Conservation (phyloP, 1,140 invertebrate species). For the Cyclargus thomasi region DNA sequence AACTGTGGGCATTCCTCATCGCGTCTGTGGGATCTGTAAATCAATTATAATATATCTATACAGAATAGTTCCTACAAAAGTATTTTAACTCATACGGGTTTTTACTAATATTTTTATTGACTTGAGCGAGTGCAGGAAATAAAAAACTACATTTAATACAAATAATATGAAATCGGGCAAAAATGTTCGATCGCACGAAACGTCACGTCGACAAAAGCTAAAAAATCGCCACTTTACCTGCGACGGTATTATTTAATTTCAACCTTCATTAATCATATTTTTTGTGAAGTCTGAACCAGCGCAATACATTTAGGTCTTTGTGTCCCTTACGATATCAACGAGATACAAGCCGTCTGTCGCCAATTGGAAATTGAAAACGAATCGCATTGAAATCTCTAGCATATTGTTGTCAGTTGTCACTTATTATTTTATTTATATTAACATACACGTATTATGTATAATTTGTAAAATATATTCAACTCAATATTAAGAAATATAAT, state of each 20-base stretch:
- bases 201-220: conserved; percentile 36
- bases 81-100: too few species aligned
- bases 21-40: too few species aligned
- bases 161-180: conserved; percentile 7
- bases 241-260: conserved; percentile 53
- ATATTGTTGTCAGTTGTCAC: not conserved
- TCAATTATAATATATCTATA: too few species aligned
- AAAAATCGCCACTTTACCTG: conserved; percentile 58
- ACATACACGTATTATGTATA: not conserved
- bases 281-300: conserved; percentile 50
- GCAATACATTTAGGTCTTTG: conserved; percentile 52
- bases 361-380: conserved; percentile 20
- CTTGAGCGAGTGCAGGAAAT: too few species aligned
- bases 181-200: conserved; percentile 28
- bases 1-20: too few species aligned
- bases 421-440: too few species aligned
- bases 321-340: conserved; percentile 34
- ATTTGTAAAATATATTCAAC: too few species aligned
- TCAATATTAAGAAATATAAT: too few species aligned
- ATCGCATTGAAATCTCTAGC: conserved; percentile 6
- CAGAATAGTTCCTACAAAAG: too few species aligned
- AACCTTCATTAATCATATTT: conserved; percentile 67
- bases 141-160: not conserved
- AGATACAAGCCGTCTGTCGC: conserved; percentile 29
- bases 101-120: too few species aligned